phyloP scores from a whole-genome alignment of 92 coral and sea anemone species.

The Scolanthus callimorphus region DNA sequence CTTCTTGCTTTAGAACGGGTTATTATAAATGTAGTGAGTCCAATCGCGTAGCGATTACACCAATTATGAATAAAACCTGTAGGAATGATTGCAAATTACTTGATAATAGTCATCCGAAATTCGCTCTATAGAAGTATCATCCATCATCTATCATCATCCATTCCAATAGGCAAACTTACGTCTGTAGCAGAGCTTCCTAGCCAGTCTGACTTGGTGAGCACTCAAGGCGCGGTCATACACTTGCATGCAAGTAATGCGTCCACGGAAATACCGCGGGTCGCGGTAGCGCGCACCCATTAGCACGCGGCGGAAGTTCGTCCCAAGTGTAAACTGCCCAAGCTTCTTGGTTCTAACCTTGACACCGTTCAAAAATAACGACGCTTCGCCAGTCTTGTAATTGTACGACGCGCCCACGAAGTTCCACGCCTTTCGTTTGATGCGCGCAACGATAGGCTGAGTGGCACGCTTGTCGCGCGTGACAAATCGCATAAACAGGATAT shows the following conservation, averaged over 20 bases:
- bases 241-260: conserved; percentile 68
- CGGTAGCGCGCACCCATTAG: conserved; percentile 62
- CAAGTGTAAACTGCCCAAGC: conserved; percentile 40
- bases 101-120: too few species aligned
- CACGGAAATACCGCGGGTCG: conserved; percentile 54
- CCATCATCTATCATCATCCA: too few species aligned
- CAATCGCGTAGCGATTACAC: too few species aligned
- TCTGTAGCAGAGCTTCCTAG: conserved; percentile 55
- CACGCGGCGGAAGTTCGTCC: conserved; percentile 52
- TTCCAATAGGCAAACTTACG: conserved; percentile 14
- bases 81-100: too few species aligned
- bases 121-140: too few species aligned
- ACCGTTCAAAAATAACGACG: conserved; percentile 41
- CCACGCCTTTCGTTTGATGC: conserved; percentile 54
- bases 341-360: conserved; percentile 17
- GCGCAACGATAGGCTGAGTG: conserved; percentile 30
- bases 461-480: conserved; percentile 38
- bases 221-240: conserved; percentile 53
- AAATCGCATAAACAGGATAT: conserved; percentile 43
- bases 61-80: too few species aligned
- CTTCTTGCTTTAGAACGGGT: too few species aligned
- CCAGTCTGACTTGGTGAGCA: conserved; percentile 32
- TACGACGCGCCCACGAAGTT: conserved; percentile 60
- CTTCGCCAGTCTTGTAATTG: conserved; percentile 38
- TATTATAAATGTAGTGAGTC: too few species aligned